phyloP scores from a whole-genome alignment of 1,140 invertebrate genomes.

The Diabrotica undecimpunctata region DNA sequence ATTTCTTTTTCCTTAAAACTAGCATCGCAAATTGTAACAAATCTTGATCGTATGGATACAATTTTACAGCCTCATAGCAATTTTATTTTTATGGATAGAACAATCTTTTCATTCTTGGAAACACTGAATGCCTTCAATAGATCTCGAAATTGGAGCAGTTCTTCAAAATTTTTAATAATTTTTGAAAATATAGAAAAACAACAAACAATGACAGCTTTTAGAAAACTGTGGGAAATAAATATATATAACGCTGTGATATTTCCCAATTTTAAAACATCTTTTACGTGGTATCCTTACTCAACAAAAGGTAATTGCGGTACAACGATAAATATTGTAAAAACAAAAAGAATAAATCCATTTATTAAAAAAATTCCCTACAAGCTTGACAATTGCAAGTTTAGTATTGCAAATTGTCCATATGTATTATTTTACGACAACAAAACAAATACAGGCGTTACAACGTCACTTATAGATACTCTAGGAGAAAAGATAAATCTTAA shows the following conservation, averaged over 20 bases:
- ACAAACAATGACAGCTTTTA: not conserved
- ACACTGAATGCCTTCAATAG: not conserved
- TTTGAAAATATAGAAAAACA: not conserved
- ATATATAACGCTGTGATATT: constrained; percentile 5
- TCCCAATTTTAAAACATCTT: not conserved
- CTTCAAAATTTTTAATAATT: constrained; percentile 1
- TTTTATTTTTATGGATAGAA: too few species aligned
- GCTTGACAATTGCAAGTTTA: not conserved
- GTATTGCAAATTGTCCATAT: not conserved
- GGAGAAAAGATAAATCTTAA: not conserved
- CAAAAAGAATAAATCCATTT: not conserved
- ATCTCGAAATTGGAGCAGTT: not conserved
- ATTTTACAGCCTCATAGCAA: too few species aligned
- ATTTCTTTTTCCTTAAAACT: too few species aligned
- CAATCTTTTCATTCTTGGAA: too few species aligned
- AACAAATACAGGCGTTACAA: not conserved
- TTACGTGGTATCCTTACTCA: not conserved
- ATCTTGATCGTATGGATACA: too few species aligned
- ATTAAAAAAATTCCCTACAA: constrained; percentile 2
- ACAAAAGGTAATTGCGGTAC: not conserved
- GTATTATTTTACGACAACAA: not conserved
- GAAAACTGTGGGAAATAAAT: not conserved
- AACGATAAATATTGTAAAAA: not conserved
- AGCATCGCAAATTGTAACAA: too few species aligned
- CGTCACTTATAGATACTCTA: not conserved